Evolutionary conservation across 2,797 vertebrate species (phyloP).

Genomic region (Malurus leucopterus): DNA sequence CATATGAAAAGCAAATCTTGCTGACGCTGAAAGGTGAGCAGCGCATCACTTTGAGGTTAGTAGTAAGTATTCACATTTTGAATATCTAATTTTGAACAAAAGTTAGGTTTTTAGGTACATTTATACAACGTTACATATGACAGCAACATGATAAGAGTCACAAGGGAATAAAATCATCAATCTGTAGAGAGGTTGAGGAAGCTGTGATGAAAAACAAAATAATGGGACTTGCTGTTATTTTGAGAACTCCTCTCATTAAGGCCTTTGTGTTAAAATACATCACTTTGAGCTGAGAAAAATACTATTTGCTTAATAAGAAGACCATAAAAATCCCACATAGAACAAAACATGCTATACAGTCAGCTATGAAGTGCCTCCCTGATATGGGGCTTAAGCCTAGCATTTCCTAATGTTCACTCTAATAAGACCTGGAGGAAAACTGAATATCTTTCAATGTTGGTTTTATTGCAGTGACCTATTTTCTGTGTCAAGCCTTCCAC

Average conservation of each 20-base stretch:
- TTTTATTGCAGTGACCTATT: not conserved
- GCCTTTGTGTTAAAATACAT: not conserved
- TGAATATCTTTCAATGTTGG: not conserved
- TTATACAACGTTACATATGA: not conserved
- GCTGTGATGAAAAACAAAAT: not conserved
- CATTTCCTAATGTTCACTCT: not conserved
- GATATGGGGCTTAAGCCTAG: not conserved
- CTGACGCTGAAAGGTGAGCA: not conserved
- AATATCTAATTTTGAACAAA: not conserved
- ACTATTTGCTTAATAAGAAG: not conserved
- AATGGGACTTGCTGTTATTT: not conserved
- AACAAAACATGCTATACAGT: not conserved
- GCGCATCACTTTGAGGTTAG: not conserved
- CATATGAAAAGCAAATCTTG: not conserved
- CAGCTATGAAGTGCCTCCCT: not conserved
- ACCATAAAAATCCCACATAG: not conserved
- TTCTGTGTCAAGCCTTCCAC: not conserved
- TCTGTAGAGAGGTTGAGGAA: not conserved
- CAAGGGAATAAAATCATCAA: not conserved
- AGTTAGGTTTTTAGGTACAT: not conserved
- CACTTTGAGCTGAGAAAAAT: not conserved
- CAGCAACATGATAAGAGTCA: not conserved
- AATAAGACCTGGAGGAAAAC: not conserved
- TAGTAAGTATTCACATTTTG: not conserved
- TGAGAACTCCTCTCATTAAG: not conserved